These are phyloP conservation scores for Xylota segnis DNA, from an alignment of 2,888 invertebrate species.

Conservation along the genomic window DNA sequence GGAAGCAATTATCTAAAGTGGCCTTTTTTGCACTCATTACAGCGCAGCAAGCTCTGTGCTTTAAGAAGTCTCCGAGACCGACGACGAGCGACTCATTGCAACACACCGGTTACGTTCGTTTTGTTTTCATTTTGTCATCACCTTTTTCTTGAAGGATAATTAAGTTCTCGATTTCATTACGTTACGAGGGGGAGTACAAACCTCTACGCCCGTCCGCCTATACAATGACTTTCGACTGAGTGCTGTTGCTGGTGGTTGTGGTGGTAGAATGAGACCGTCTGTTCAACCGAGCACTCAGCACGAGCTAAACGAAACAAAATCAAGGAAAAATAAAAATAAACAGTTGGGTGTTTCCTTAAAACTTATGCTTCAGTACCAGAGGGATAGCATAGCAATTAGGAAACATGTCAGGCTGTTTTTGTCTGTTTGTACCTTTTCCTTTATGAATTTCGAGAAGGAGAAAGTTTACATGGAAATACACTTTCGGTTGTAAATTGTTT, in stretches of 20 bases:
- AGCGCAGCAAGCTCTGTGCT: slow-evolving; percentile 8
- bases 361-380: slow-evolving; percentile 26
- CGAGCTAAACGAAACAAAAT: slow-evolving; percentile 27
- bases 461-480: slow-evolving; percentile 42
- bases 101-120: slow-evolving; percentile 38
- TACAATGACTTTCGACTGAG: slow-evolving; percentile 27
- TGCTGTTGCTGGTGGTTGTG: neutral
- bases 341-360: slow-evolving; percentile 34
- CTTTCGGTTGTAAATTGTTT: slow-evolving; percentile 40
- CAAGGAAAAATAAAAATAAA: slow-evolving; percentile 11
- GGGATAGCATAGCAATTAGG: slow-evolving; percentile 46
- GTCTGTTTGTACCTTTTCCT: slow-evolving; percentile 8
- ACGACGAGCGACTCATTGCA: slow-evolving; percentile 6
- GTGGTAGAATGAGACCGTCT: slow-evolving; percentile 4
- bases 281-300: slow-evolving; percentile 3
- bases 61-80: slow-evolving; percentile 25
- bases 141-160: slow-evolving; percentile 46
- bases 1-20: slow-evolving; percentile 68
- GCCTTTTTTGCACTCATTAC: slow-evolving; percentile 40
- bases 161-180: slow-evolving; percentile 62
- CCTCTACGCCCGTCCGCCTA: neutral
- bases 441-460: neutral
- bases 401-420: slow-evolving; percentile 39
- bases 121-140: slow-evolving; percentile 48
- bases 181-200: slow-evolving; percentile 4